Evolutionary conservation across 2,797 vertebrate species (phyloP), one percentile per base, ranked within the genome.

Genomic region (Paguma larvata): DNA sequence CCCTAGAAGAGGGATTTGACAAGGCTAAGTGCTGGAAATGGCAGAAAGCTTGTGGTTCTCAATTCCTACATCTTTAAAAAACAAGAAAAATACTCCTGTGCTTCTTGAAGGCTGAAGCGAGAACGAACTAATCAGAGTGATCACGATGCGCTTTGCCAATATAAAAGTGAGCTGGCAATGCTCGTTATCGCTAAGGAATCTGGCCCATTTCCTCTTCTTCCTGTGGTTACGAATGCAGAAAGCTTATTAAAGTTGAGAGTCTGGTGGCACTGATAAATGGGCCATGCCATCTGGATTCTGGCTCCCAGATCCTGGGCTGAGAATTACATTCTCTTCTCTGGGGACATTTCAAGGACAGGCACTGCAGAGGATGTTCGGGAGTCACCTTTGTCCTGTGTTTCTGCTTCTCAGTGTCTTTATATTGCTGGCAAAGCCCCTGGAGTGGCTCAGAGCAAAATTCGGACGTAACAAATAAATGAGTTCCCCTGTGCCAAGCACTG

Each of bases 201-300:
- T 96, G 91, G 95, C 87, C 94, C 91, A 82, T 90, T 96, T 96
- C 95, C 79, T 96, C 85, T 86, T 97, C 91, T 97, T 97, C 94
- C 94, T 95, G 94, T 95, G 91, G 91, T 97, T 93, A 82, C 12
- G 0, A 96, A 96, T 86, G 72, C 85, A 95, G 91, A 97, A 91
- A 94, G 88, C 92, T 94, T 98, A 87, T 94, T 97, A 95, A 92
- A 92, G 90, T 84, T 41, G 41, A 97, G 86, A 95, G 75, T 90
- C 94, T 97, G 93, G 93, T 96, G 65, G 94, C 79, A 91, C 75
- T 94, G 93, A 94, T 97, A 96, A 96, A 96, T 85, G 75, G 65
- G 48, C 94, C 48, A 44, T 93, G 78, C 91, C 94, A 88, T 97
- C 87, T 97, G 97, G 93, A 96, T 85, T 97, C 83, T 89, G 63